Base-by-base conservation (phyloP, 2,797 vertebrate genomes). In the Pseudochirops corinnae region DNA sequence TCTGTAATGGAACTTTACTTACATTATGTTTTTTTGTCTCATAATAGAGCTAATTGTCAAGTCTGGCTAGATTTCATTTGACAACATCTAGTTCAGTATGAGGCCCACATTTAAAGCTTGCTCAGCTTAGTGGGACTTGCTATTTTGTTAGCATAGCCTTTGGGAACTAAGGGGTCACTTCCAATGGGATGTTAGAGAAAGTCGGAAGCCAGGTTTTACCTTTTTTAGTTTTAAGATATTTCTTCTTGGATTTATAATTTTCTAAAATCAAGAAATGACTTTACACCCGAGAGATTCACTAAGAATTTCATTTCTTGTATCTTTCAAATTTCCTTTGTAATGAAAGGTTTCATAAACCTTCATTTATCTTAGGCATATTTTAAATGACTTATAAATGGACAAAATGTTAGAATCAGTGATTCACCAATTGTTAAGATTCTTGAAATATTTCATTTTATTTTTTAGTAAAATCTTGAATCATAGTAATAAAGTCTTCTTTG, bases 401-500 rank as follows among this genome's bases (percentile, higher is more conserved):
- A 82, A 82, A 82, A 82, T 82, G 5, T 91, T 18, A 94, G 94
- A 94, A 74, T 33, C 0, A 55, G 62, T 29, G 57, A 93, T 90
- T 62, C 53, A 87, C 28, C 39, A 56, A 55, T 33, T 58, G 92
- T 96, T 56, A 91, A 58, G 46, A 3, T 50, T 94, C 74, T 93
- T 3, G 4, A 82, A 82, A 82, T 82, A 0, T 82, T 46, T 67
- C 62, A 82, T 16, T 53, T 91, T n/a, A 82, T 24, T 53, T 91
- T 18, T 56, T n/a, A 93, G 53, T 56, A 55, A 93, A 53, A 93
- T 46, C 12, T 62, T 96, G 29, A 62, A 14, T 1, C n/a, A 93
- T 96, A 33, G 82, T 91, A 96, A 90, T 53, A n/a, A 94, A 94
- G 58, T 93, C 13, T 94, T 55, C 90, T 96, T 97, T 93, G n/a